Evolutionary conservation across 2,797 vertebrate species (phyloP).

Genomic region (Notoglanidium macrostoma): DNA sequence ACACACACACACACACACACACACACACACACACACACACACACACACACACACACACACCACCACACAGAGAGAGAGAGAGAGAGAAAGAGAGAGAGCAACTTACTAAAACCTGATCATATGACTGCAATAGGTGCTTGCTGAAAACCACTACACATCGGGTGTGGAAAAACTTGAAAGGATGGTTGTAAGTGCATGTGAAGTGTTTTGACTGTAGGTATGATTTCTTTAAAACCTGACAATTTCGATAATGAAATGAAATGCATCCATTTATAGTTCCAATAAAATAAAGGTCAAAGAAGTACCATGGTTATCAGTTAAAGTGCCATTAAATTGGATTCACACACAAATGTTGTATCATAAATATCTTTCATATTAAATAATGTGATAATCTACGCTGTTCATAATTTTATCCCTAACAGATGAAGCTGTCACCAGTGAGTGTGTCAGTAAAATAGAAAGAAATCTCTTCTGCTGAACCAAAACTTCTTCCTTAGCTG

Average conservation of each 20-base stretch:
- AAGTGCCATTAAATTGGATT: background rate
- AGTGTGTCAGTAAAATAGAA: background rate
- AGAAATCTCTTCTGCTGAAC: background rate
- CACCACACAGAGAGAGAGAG: background rate
- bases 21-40: constrained; percentile 53
- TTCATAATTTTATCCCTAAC: background rate
- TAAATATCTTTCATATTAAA: background rate
- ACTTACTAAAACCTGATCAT: constrained; percentile 69
- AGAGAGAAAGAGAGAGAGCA: constrained; percentile 27
- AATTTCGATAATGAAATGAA: constrained; percentile 34
- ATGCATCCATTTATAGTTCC: constrained; percentile 17
- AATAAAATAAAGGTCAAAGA: constrained; percentile 7
- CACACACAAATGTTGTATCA: background rate
- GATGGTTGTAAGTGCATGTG: constrained; percentile 36
- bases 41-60: constrained; percentile 71
- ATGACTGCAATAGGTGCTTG: constrained; percentile 71
- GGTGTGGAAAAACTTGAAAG: constrained; percentile 61
- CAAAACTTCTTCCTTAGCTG: constrained; percentile 62
- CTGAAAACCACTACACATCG: constrained; percentile 63
- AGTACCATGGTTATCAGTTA: background rate
- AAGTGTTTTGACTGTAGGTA: constrained; percentile 29
- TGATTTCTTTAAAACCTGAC: constrained; percentile 21
- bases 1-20: too few relatives aligned
- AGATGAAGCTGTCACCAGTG: constrained; percentile 16
- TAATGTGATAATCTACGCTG: background rate